Evolutionary conservation across 2,113 vertebrate genomes (phyloP), one percentile per base, ranked within the genome.

Genomic region (Pitta sordida): DNA sequence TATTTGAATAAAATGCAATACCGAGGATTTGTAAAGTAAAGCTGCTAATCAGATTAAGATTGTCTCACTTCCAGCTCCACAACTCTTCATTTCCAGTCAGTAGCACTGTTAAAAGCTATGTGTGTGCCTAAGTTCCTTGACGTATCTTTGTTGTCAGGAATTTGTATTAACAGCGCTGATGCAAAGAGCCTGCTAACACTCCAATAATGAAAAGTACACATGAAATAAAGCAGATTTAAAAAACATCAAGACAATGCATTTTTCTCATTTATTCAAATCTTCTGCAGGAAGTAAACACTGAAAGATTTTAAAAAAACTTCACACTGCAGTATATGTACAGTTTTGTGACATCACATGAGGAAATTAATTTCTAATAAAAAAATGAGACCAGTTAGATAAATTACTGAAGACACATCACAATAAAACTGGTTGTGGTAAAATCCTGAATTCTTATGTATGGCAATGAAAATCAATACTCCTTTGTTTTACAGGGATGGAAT

Each of bases 261-360:
- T 98, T 97, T 95, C 90, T 98, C 97, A 97, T 98, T 98, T 98
- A 98, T 98, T 98, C 98, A 98, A 98, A 98, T 98, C 96, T 98
- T 98, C 97, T 97, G 97, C 97, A 98, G 98, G 97, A 98, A 98
- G 97, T 98, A 98, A 98, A 98, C 98, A 98, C 97, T 97, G 98
- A 98, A 97, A 98, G 97, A 98, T 97, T n/a, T 97, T 98, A 97
- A 98, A 98, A 98, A 98, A 98, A 98, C 97, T 97, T 97, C 98
- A 98, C 98, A 98, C 98, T 97, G 97, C 94, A 97, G 96, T 98
- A 98, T 98, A 98, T 98, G 94, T 98, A 98, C 98, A 98, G 95
- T 97, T 97, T 97, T 96, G 97, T 97, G 97, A 98, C 97, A 97
- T 92, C 96, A 98, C 96, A 98, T 97, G 97, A 98, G 97, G 96